Evolutionary conservation across 2,888 invertebrate species (phyloP).

Genomic region (Bellardia pandia): DNA sequence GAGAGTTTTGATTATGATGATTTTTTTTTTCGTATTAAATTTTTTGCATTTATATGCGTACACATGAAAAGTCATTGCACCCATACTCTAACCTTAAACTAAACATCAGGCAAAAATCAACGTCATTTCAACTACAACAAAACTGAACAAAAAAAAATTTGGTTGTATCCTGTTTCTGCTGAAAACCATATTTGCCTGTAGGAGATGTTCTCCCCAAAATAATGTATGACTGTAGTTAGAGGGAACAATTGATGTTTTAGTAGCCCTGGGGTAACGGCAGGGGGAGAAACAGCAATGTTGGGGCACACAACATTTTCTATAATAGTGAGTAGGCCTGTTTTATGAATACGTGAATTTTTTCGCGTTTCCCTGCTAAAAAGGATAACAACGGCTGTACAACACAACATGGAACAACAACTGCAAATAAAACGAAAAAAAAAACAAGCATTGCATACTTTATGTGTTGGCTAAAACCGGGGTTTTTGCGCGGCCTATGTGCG

Average conservation of each 20-base stretch:
- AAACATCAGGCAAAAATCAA: conserved; percentile 57
- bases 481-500: conserved; percentile 74
- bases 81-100: conserved; percentile 69
- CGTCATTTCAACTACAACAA: conserved; percentile 35
- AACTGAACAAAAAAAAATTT: background rate
- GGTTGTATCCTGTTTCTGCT: conserved; percentile 24
- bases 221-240: background rate
- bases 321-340: conserved; percentile 66
- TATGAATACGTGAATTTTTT: conserved; percentile 69
- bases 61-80: conserved; percentile 69
- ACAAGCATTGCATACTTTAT: conserved; percentile 55
- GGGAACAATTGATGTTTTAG: background rate
- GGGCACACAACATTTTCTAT: conserved; percentile 36
- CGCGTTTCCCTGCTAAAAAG: conserved; percentile 63
- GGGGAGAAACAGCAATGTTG: background rate
- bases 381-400: conserved; percentile 32
- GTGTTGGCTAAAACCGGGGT: conserved; percentile 68
- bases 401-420: conserved; percentile 44
- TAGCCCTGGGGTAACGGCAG: background rate
- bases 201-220: conserved; percentile 23
- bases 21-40: background rate
- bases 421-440: conserved; percentile 47
- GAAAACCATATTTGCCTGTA: conserved; percentile 37
- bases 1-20: conserved; percentile 28
- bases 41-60: conserved; percentile 1